These are phyloP conservation scores for Papilio dardanus DNA, from an alignment of 1,140 invertebrate species.

Conservation along the genomic window DNA sequence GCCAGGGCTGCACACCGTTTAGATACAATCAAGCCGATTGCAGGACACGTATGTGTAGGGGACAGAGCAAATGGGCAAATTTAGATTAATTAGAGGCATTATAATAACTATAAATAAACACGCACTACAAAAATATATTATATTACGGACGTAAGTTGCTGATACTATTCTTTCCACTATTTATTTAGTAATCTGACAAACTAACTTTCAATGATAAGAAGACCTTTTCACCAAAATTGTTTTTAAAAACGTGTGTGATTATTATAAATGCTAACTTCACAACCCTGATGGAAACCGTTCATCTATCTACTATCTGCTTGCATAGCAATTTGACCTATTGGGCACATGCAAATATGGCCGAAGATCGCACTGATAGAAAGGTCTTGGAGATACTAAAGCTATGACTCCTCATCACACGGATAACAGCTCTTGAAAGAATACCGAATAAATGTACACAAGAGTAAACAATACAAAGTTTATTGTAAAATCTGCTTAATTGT, in stretches of 20 bases:
- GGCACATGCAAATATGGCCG: slow-evolving; percentile 37
- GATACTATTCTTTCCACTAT: too few relatives aligned
- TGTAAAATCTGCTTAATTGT: neutral
- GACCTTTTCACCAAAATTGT: too few relatives aligned
- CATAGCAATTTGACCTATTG: slow-evolving; percentile 45
- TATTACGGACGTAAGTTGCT: neutral
- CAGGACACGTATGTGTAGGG: slow-evolving; percentile 31
- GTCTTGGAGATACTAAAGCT: neutral
- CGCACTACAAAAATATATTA: neutral
- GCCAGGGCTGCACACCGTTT: slow-evolving; percentile 38
- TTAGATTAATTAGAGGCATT: neutral
- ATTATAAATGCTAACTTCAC: too few relatives aligned
- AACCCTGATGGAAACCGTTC: neutral
- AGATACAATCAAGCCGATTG: slow-evolving; percentile 15
- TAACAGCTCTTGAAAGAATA: slow-evolving; percentile 24
- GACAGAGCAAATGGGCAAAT: slow-evolving; percentile 34
- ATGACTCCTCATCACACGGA: slow-evolving; percentile 4
- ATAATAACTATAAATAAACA: neutral
- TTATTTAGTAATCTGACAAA: too few relatives aligned
- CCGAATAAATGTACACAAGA: neutral
- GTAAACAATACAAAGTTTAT: neutral
- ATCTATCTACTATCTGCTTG: slow-evolving; percentile 41
- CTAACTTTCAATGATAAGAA: too few relatives aligned
- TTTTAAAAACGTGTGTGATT: too few relatives aligned
- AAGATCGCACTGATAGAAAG: slow-evolving; percentile 16